Percentiles rank a stretch among this genome's conserved stretches.
Conservation (phyloP, 2,888 invertebrate species). For the Lamproptera curius region DNA sequence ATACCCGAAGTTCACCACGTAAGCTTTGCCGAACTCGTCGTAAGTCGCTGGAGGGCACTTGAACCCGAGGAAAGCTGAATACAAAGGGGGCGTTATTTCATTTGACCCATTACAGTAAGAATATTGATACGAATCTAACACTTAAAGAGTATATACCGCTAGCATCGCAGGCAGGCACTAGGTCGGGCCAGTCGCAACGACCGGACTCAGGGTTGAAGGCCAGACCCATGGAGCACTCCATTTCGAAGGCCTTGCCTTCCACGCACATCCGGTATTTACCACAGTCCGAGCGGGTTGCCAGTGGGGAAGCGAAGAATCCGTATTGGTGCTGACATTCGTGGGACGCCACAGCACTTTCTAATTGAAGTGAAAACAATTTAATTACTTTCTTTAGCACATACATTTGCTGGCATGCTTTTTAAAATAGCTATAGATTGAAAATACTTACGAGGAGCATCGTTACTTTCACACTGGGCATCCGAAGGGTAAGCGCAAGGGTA, state of each 20-base stretch:
- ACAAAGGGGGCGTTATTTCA: neutral
- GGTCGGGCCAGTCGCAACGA: constrained; percentile 91
- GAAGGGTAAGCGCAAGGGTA: constrained; percentile 90
- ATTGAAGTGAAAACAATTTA: too few species aligned
- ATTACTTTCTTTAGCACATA: too few species aligned
- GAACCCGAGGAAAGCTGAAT: constrained; percentile 51
- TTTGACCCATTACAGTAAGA: too few species aligned
- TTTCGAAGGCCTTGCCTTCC: constrained; percentile 75
- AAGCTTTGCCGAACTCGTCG: constrained; percentile 33
- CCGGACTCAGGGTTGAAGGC: constrained; percentile 83
- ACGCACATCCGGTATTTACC: constrained; percentile 88
- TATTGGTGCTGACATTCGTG: constrained; percentile 87
- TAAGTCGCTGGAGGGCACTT: constrained; percentile 43
- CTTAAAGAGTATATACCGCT: neutral
- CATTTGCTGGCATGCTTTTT: too few species aligned
- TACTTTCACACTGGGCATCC: constrained; percentile 84
- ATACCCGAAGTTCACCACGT: constrained; percentile 46
- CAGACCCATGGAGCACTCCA: constrained; percentile 87
- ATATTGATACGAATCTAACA: too few species aligned
- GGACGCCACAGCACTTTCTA: constrained; percentile 82
- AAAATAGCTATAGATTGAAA: neutral
- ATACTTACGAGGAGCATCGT: constrained; percentile 79
- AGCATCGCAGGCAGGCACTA: constrained; percentile 66
- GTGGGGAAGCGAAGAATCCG: constrained; percentile 81
- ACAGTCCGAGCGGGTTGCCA: constrained; percentile 65